Percentiles rank a stretch among this genome's conserved stretches.
Conservation (phyloP, 2,888 invertebrate species). For the Pristionchus exspectatus region DNA sequence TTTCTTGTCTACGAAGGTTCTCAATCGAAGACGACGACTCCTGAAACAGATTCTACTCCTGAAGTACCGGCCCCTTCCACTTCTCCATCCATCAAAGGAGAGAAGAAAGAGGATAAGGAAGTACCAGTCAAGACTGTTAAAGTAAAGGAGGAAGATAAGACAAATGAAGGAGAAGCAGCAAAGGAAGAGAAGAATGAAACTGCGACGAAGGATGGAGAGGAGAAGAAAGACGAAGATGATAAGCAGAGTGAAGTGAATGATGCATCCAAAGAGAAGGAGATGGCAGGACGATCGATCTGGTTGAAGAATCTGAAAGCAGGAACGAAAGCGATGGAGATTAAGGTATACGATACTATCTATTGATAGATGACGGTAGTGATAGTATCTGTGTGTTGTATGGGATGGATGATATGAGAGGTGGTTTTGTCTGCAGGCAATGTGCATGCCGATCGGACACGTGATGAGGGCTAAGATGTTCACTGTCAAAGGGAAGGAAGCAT, state of each 20-base stretch:
- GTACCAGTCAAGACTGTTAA: background rate
- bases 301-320: slow-evolving; percentile 48
- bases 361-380: background rate
- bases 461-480: slow-evolving; percentile 55
- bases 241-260: background rate
- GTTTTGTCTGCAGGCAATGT: slow-evolving; percentile 52
- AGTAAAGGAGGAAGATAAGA: background rate
- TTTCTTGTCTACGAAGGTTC: slow-evolving; percentile 47
- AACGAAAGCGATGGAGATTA: slow-evolving; percentile 53
- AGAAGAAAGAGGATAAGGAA: background rate
- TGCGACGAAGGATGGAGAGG: background rate
- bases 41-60: background rate
- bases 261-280: slow-evolving; percentile 49
- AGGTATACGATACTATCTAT: slow-evolving; percentile 12
- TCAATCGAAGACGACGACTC: background rate
- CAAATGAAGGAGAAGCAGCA: background rate
- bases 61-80: background rate
- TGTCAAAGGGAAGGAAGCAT: slow-evolving; percentile 47
- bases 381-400: background rate
- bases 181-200: background rate
- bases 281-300: slow-evolving; percentile 54
- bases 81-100: background rate
- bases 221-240: slow-evolving; percentile 13
- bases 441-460: slow-evolving; percentile 43
- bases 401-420: background rate